Evolutionary conservation across 2,797 vertebrate species (phyloP).

Genomic region (Poliocrania exsul): DNA sequence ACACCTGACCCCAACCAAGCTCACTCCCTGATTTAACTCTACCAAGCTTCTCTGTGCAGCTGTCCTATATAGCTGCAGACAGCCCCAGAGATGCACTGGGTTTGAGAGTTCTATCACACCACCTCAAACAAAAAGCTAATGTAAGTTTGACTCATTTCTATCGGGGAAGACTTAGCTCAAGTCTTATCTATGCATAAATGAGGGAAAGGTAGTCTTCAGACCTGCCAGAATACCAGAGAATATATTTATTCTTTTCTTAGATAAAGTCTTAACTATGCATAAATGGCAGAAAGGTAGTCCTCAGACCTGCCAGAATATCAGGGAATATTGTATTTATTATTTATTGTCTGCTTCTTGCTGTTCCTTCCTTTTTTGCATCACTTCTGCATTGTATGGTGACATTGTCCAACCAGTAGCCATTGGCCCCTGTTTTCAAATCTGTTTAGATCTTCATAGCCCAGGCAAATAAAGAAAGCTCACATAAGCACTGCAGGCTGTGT

Average conservation of each 20-base stretch:
- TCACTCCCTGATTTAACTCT: not conserved
- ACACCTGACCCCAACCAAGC: not conserved
- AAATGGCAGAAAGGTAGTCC: not conserved
- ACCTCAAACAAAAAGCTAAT: not conserved
- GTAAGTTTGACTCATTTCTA: not conserved
- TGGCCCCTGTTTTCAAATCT: slow-evolving; percentile 20
- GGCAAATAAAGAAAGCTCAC: slow-evolving; percentile 65
- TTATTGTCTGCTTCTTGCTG: slow-evolving; percentile 39
- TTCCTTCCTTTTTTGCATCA: slow-evolving; percentile 33
- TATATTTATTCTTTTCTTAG: slow-evolving; percentile 32
- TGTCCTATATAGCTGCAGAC: not conserved
- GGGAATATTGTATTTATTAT: slow-evolving; percentile 21
- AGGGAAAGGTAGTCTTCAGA: not conserved
- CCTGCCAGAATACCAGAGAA: not conserved
- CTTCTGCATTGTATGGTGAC: not conserved
- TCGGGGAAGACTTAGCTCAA: slow-evolving; percentile 7
- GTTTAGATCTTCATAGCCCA: slow-evolving; percentile 50
- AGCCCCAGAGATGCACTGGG: not conserved
- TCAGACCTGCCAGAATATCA: not conserved
- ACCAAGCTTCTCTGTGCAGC: not conserved
- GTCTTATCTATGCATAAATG: not conserved
- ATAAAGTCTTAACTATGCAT: slow-evolving; percentile 33
- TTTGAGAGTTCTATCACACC: not conserved
- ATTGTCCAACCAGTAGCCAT: slow-evolving; percentile 16
- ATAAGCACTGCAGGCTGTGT: not conserved